A percentile compares a stretch with the other conserved stretches of the same genome.
Evolutionary conservation across 2,888 invertebrate species (phyloP).

Genomic region (Leptopilina myrica): DNA sequence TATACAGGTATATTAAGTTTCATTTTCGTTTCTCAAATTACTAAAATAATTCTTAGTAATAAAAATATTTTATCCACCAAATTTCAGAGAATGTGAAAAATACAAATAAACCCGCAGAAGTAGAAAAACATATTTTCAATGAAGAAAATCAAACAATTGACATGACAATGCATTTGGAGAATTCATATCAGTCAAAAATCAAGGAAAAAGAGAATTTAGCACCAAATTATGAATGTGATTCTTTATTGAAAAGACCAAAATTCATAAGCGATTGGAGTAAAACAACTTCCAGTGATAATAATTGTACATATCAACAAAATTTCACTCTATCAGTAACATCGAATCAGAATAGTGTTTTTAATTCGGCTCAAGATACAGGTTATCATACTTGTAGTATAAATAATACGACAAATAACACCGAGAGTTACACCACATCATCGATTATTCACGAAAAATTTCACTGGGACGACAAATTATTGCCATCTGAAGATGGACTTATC

Average conservation of each 20-base stretch:
- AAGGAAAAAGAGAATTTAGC: slow-evolving; percentile 45
- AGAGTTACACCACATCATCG: slow-evolving; percentile 61
- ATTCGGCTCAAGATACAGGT: slow-evolving; percentile 70
- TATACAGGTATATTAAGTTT: slow-evolving; percentile 15
- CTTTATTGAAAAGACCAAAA: not conserved
- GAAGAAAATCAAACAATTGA: slow-evolving; percentile 49
- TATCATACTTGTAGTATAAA: slow-evolving; percentile 72
- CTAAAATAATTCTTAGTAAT: no score
- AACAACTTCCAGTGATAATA: slow-evolving; percentile 61
- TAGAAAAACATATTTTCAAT: slow-evolving; percentile 15
- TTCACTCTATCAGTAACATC: slow-evolving; percentile 62
- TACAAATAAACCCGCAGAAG: not conserved
- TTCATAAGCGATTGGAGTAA: slow-evolving; percentile 56
- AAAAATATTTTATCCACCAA: no score
- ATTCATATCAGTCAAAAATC: slow-evolving; percentile 51
- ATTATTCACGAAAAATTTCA: slow-evolving; percentile 58
- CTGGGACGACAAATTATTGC: slow-evolving; percentile 62
- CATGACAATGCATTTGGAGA: slow-evolving; percentile 56
- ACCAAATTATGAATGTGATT: slow-evolving; percentile 35
- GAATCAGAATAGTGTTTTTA: slow-evolving; percentile 63
- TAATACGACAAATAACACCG: slow-evolving; percentile 58
- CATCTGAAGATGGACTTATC: slow-evolving; percentile 61
- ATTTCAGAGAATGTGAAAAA: not conserved
- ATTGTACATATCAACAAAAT: slow-evolving; percentile 59
- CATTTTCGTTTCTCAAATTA: not conserved